Conservation (phyloP, 2,113 vertebrate genomes). For the Catharus bicknelli region DNA sequence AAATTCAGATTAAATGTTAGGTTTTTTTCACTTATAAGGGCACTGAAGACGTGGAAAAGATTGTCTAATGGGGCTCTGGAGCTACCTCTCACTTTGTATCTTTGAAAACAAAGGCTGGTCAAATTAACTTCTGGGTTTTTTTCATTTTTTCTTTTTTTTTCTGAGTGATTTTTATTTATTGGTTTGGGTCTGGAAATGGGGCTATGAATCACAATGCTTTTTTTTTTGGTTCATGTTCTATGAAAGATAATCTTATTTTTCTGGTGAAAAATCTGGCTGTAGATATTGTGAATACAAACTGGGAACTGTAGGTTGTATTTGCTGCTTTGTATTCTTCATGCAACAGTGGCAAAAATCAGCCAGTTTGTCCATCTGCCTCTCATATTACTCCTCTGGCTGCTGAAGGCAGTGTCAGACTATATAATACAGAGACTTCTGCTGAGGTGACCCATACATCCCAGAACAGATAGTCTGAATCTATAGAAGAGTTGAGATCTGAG, state of each 20-base stretch:
- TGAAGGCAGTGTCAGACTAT: background rate
- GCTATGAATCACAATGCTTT: too few species aligned
- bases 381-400: fast-evolving
- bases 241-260: background rate
- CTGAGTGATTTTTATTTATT: too few species aligned
- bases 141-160: background rate
- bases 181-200: too few species aligned
- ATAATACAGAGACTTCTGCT: fast-evolving
- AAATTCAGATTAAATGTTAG: background rate
- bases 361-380: background rate
- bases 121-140: background rate
- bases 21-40: background rate
- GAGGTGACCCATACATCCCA: background rate
- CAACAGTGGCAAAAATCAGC: background rate
- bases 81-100: background rate
- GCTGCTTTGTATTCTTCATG: background rate
- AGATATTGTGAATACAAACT: background rate
- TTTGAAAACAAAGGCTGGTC: background rate
- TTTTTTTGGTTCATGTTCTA: too few species aligned
- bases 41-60: background rate
- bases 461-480: background rate
- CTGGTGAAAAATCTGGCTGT: background rate
- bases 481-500: background rate
- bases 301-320: background rate
- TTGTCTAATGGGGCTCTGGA: background rate